phyloP scores from a whole-genome alignment of 2,797 vertebrate genomes.

The Mareca strepera region DNA sequence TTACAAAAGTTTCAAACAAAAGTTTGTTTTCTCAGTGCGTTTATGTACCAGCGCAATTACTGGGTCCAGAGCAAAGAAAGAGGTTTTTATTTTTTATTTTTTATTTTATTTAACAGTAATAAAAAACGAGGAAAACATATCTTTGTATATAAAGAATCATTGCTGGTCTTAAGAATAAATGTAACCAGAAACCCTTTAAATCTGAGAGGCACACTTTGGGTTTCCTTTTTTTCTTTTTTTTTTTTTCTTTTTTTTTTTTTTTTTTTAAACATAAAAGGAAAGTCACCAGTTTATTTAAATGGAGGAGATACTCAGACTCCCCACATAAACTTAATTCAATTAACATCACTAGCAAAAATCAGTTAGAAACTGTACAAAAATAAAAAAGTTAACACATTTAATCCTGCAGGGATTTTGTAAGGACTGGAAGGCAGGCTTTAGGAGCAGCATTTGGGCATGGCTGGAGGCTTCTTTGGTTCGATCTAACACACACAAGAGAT shows the following conservation, averaged over 20 bases:
- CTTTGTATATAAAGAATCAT: conserved; percentile 99
- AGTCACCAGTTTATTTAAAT: conserved; percentile 87
- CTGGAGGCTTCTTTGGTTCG: conserved; percentile 99
- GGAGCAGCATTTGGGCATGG: conserved; percentile 98
- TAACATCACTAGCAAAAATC: conserved; percentile 90
- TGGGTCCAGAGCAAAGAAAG: conserved; percentile 99
- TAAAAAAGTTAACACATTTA: conserved; percentile 87
- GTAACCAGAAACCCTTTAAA: conserved; percentile 99
- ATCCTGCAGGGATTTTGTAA: conserved; percentile 94
- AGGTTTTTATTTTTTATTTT: conserved; percentile 81
- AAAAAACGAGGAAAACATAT: conserved; percentile 88
- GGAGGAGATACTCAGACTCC: conserved; percentile 79
- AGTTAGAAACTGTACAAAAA: conserved; percentile 92
- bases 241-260: conserved; percentile 76
- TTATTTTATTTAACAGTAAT: conserved; percentile 88
- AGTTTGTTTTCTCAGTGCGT: conserved; percentile 98
- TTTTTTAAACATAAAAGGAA: conserved; percentile 83
- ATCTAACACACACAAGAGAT: conserved; percentile 90
- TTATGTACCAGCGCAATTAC: conserved; percentile 98
- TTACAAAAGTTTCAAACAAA: conserved; percentile 93
- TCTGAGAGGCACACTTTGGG: conserved; percentile 98
- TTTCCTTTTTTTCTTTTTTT: conserved; percentile 80
- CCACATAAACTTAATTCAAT: conserved; percentile 90
- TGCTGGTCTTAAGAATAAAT: conserved; percentile 99
- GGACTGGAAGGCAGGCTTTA: conserved; percentile 97